These are phyloP conservation scores for Bradysia coprophila DNA, from an alignment of 1,140 invertebrate species.

Conservation along the genomic window DNA sequence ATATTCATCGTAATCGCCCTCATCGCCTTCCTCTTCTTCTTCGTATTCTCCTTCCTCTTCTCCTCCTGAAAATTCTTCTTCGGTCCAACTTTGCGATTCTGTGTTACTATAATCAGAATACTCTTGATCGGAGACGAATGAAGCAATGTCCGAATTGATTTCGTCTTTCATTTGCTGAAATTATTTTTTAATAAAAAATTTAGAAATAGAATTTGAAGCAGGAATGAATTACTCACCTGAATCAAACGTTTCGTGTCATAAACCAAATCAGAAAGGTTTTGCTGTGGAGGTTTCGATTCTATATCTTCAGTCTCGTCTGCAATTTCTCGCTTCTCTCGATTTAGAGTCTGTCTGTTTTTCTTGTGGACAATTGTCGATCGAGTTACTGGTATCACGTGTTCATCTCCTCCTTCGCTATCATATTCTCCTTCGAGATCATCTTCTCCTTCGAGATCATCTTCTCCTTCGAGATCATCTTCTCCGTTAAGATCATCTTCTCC, in stretches of 20 bases:
- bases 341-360: background rate
- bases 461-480: background rate
- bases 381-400: too few relatives aligned
- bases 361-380: too few relatives aligned
- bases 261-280: slow-evolving; percentile 32
- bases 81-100: slow-evolving; percentile 22
- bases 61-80: slow-evolving; percentile 22
- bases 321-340: background rate
- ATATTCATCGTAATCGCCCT: slow-evolving; percentile 9
- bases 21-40: slow-evolving; percentile 25
- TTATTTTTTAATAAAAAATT: too few relatives aligned
- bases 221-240: too few relatives aligned
- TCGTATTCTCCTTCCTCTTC: slow-evolving; percentile 25
- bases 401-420: too few relatives aligned
- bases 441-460: too few relatives aligned
- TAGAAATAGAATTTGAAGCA: too few relatives aligned
- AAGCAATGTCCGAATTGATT: slow-evolving; percentile 36
- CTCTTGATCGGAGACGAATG: slow-evolving; percentile 25
- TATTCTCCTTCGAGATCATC: too few relatives aligned
- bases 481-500: background rate
- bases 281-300: slow-evolving; percentile 13
- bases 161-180: slow-evolving; percentile 41
- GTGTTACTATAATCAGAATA: slow-evolving; percentile 24
- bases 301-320: too few relatives aligned
- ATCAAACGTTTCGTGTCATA: slow-evolving; percentile 35